Conservation (phyloP, 2,797 vertebrate species). For the Rhadinocentrus ornatus region DNA sequence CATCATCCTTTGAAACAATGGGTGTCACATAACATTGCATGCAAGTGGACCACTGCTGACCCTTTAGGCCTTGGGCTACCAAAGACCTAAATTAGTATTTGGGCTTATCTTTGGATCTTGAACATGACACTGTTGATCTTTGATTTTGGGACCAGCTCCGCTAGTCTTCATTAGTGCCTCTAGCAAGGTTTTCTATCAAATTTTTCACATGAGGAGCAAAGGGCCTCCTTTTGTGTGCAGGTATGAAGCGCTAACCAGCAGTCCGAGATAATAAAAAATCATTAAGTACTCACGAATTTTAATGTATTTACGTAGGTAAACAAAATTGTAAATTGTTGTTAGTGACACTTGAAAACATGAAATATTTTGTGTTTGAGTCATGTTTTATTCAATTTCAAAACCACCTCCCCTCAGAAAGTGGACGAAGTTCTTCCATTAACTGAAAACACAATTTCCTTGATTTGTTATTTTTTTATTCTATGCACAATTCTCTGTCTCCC, state of each 20-base stretch:
- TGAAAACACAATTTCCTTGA: not conserved
- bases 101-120: conserved; percentile 64
- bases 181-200: conserved; percentile 43
- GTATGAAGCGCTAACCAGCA: conserved; percentile 18
- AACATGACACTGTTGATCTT: conserved; percentile 79
- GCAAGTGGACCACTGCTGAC: conserved; percentile 66
- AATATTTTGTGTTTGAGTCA: not conserved
- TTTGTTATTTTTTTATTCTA: not conserved
- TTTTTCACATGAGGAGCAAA: conserved; percentile 23
- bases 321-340: not conserved
- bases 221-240: conserved; percentile 47
- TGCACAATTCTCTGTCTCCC: not conserved
- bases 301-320: not conserved
- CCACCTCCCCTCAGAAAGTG: not conserved
- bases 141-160: conserved; percentile 56
- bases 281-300: not conserved
- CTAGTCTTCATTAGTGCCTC: conserved; percentile 53
- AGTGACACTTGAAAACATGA: not conserved
- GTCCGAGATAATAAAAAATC: not conserved
- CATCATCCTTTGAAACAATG: conserved; percentile 60
- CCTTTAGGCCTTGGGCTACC: conserved; percentile 49
- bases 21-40: conserved; percentile 70
- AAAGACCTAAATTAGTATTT: conserved; percentile 65
- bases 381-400: not conserved
- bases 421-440: not conserved